Percentiles rank a stretch among this genome's conserved stretches.
Conservation (phyloP, 2,797 vertebrate species). For the Hippopotamyrus pictus region DNA sequence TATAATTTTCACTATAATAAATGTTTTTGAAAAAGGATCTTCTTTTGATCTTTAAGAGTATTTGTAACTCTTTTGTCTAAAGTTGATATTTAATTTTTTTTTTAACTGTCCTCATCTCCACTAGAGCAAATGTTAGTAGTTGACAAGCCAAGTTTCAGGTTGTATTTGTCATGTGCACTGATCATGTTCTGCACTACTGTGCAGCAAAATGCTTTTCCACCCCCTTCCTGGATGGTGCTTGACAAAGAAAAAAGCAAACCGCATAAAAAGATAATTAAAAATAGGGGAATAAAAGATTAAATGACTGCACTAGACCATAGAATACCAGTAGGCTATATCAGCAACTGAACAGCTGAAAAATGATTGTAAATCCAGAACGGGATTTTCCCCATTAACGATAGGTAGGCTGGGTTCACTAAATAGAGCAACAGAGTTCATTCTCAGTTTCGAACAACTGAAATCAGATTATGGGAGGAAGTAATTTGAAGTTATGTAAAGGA, state of each 20-base stretch:
- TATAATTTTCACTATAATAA: not conserved
- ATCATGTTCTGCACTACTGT: not conserved
- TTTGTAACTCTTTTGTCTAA: not conserved
- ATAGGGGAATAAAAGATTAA: not conserved
- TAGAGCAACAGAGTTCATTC: not conserved
- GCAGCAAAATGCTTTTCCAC: not conserved
- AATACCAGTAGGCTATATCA: not conserved
- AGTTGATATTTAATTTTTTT: not conserved
- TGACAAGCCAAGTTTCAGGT: not conserved
- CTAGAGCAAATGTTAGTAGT: not conserved
- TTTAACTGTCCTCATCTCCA: not conserved
- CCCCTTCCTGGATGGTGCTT: not conserved
- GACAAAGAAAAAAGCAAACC: not conserved
- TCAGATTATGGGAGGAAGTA: not conserved
- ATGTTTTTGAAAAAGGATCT: not conserved
- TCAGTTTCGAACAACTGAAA: not conserved
- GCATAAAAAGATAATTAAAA: not conserved
- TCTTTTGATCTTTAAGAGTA: not conserved
- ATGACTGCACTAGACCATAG: not conserved
- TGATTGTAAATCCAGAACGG: not conserved
- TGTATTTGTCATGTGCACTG: not conserved
- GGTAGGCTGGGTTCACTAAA: not conserved
- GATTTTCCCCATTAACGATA: not conserved
- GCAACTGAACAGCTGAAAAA: not conserved
- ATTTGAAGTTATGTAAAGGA: not conserved